phyloP scores from a whole-genome alignment of 2,113 vertebrate species.

The Tachuris rubrigastra region DNA sequence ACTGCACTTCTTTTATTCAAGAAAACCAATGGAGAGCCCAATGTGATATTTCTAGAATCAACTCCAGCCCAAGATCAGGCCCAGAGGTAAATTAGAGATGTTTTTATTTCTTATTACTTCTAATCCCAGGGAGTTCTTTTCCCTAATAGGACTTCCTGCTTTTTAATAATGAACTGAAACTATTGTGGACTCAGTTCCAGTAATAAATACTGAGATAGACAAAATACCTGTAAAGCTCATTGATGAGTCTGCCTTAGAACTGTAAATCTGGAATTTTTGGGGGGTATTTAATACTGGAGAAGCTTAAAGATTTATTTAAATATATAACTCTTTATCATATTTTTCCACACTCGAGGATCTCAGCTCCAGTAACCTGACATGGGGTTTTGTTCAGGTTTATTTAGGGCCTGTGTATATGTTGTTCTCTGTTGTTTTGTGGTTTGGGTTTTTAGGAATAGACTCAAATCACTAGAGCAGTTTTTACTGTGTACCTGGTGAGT shows the following conservation, averaged over 20 bases:
- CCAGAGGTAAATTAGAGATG: background rate
- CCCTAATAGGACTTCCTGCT: background rate
- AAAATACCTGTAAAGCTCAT: background rate
- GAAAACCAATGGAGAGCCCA: background rate
- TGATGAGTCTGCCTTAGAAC: background rate
- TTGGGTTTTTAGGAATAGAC: background rate
- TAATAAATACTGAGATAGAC: background rate
- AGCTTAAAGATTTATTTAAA: background rate
- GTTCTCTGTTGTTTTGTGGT: background rate
- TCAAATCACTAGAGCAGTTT: background rate
- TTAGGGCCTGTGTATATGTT: background rate
- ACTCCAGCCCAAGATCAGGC: background rate
- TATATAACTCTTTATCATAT: background rate
- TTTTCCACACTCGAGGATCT: background rate
- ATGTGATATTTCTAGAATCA: background rate
- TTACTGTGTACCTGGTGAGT: background rate
- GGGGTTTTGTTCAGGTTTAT: background rate
- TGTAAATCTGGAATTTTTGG: background rate
- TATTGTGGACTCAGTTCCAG: background rate
- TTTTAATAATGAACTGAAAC: background rate
- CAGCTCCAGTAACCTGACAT: background rate
- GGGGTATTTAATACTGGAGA: background rate
- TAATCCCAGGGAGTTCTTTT: background rate
- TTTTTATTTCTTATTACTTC: background rate
- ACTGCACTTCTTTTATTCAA: background rate